Conservation (phyloP, 1,140 invertebrate genomes). For the Ruditapes philippinarum region DNA sequence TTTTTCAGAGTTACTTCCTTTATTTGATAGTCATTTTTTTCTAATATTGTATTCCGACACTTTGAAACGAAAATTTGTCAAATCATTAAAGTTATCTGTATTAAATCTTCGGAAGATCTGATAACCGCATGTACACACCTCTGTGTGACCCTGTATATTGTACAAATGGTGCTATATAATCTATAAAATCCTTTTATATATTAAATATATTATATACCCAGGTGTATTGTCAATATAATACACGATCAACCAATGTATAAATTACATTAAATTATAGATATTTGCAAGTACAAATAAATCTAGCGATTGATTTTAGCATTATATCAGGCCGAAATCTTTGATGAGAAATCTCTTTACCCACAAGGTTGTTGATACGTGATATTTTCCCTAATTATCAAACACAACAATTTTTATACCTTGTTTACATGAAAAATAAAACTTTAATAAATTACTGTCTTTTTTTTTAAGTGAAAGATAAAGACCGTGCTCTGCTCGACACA, state of each 20-base stretch:
- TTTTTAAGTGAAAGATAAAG: too few relatives aligned
- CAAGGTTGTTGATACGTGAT: background rate
- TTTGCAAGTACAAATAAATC: conserved; percentile 10
- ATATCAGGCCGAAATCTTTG: background rate
- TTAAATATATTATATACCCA: background rate
- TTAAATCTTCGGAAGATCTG: too few relatives aligned
- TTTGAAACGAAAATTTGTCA: too few relatives aligned
- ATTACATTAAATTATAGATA: conserved; percentile 32
- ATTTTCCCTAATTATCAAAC: conserved; percentile 8
- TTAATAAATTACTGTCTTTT: too few relatives aligned
- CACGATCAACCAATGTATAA: background rate
- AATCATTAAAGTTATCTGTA: too few relatives aligned
- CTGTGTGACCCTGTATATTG: background rate
- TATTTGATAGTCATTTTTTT: too few relatives aligned
- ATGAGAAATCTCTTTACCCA: background rate
- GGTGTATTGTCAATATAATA: background rate
- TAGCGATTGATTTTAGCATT: conserved; percentile 9
- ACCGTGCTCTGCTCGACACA: too few relatives aligned
- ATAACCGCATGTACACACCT: background rate
- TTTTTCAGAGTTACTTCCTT: too few relatives aligned
- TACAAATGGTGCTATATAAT: background rate
- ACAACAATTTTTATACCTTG: background rate
- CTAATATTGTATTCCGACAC: too few relatives aligned
- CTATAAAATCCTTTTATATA: conserved; percentile 11
- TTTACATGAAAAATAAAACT: too few relatives aligned